Base-by-base conservation (phyloP, 2,888 invertebrate species). In the Agrochola lota region DNA sequence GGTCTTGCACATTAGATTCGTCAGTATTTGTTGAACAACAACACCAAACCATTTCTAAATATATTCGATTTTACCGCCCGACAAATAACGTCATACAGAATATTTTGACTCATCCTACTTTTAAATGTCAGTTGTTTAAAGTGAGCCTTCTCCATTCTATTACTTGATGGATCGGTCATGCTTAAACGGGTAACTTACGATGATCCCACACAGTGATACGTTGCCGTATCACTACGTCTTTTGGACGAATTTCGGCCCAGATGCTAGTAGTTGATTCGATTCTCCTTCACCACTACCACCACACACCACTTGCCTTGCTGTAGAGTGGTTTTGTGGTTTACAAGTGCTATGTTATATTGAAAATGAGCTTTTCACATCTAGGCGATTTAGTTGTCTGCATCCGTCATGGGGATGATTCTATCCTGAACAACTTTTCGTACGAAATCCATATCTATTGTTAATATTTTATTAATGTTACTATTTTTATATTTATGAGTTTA, bases 181-280 rank as follows among this genome's bases (percentile, higher is more conserved):
- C 40, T 55, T 49, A 62, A 57, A 64, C 59, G 64, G 55, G 40
- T 78, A 78, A 68, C 79, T 60, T 62, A 78, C 69, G 60, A 69
- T 71, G 71, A 64, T 83, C 68, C 83, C 60, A 66, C 46, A 59
- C 43, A 66, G 46, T 35, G 43, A 55, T 55, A 26, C 30, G 30
- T 49, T 55, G 46, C 71, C 26, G 59, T 59, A 43, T 83, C 71
- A 46, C 59, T 77, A 52, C 59, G 35, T 64, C 26, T 55, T 57
- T 66, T 11, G 55, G 52, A 55, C 63, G 9, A n/a, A 49, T 40
- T 55, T 55, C 62, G 62, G 17, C 40, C 11, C 23, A 60, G 40
- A 55, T 49, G 26, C 23, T 60, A 62, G 30, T 57, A 17, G 35
- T 60, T 60, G 43, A 60, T 64, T 52, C 20, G 43, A 74, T 70